Evolutionary conservation across 1,140 invertebrate species (phyloP), one percentile per base, ranked within the genome.

Genomic region (Megathymus violae): DNA sequence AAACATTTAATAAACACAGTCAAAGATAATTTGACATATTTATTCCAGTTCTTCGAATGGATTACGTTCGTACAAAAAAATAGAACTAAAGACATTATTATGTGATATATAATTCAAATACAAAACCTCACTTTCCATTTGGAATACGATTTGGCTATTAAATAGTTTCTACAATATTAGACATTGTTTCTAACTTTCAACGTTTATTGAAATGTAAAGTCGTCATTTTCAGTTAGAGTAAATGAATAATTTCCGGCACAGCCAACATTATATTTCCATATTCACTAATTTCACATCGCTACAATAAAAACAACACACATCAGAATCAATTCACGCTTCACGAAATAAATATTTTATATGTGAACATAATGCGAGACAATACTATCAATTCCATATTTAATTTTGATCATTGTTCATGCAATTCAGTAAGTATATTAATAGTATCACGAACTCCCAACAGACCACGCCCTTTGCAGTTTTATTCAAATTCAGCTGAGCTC

Each of bases 11-110:
- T 58, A 64, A 67, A 51, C 50, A 19, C 3, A 41, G 22, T 46
- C n/a, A n/a, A 41, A 46, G 69, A 34, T 54, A 54, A 41, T 54
- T 54, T 71, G 62, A 69, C 59, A 67, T 78, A 73, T 80, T 78
- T 82, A 80, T 77, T 80, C 78, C 69, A 79, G 73, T 78, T 82
- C 69, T 76, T 71, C 64, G 78, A 69, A 66, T 54, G 71, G 71
- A 67, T 78, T 76, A 74, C 67, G 69, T 68, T 79, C 72, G 71
- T 80, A 80, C 68, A 79, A 80, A 80, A 74, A 82, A 80, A 76
- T 62, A 66, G 59, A 72, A 66, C 67, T 76, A n/a, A 78, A 74
- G 48, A 64, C 65, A 73, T 73, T 68, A 65, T 71, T 70, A 71
- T 62, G 69, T 76, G 51, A 74, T 31, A 58, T 47, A 69, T 71